Conservation (phyloP, 2,888 invertebrate species). For the Tromatobia lineatoria region DNA sequence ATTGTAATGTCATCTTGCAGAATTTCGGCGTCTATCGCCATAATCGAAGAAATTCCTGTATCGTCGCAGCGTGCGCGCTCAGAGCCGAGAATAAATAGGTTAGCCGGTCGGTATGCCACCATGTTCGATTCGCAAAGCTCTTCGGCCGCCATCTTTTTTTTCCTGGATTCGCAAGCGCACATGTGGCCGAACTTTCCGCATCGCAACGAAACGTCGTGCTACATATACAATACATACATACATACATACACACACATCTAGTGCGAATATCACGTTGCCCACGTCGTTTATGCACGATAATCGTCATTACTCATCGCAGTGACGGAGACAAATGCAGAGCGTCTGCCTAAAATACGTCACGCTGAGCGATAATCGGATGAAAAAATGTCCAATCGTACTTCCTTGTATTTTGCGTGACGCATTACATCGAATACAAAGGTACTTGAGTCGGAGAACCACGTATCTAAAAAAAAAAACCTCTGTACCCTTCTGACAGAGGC, state of each 20-base stretch:
- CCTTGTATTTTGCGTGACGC: slow-evolving; percentile 6
- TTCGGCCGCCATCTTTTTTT: slow-evolving; percentile 60
- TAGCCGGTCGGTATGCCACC: slow-evolving; percentile 34
- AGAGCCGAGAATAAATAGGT: slow-evolving; percentile 4
- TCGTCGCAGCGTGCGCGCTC: background rate
- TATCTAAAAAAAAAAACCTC: background rate
- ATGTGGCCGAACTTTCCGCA: slow-evolving; percentile 28
- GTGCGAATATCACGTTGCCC: background rate
- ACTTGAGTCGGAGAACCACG: background rate
- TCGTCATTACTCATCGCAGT: background rate
- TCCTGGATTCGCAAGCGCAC: slow-evolving; percentile 48
- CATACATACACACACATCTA: background rate
- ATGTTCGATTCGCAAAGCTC: slow-evolving; percentile 40
- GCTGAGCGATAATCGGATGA: background rate
- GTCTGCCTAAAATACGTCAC: background rate
- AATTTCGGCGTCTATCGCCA: background rate
- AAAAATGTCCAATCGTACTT: background rate
- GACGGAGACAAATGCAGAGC: background rate
- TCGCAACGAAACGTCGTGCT: slow-evolving; percentile 7
- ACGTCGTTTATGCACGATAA: background rate
- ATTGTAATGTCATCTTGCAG: too few species aligned
- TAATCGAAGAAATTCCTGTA: background rate
- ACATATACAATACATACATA: background rate
- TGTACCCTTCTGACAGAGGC: background rate
- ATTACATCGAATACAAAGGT: background rate